Base-by-base conservation (phyloP, 1,140 invertebrate genomes). In the Catajapyx aquilonaris region DNA sequence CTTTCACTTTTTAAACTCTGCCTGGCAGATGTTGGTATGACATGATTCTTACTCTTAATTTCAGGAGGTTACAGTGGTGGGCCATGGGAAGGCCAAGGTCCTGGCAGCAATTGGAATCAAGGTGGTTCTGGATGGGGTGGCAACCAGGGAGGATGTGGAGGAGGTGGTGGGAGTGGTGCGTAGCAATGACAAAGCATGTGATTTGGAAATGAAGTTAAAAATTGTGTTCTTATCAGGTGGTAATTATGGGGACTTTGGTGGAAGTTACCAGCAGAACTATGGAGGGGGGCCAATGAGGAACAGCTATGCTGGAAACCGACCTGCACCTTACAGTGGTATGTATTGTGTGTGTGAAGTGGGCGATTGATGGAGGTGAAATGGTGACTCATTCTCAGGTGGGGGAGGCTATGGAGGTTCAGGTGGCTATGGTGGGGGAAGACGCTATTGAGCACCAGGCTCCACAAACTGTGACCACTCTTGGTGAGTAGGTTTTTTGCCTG, bases 51-150 rank as follows among this genome's bases (percentile, higher is more conserved):
- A n/a, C n/a, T n/a, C n/a, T n/a, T n/a, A n/a, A n/a, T 80, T 79
- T 46, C 76, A 81, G 43, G 76, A 81, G 49, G 67, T 22, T 79
- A 73, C 44, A 64, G 72, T 7, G 74, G 73, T 20, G 74, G 75
- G 1, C 72, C 72, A 31, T 30, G 43, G 38, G 10, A 34, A 34
- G 23, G 38, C 30, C 19, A 39, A 20, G 28, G 43, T 25, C 31
- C 41, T n/a, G 35, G 34, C 25, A 28, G 37, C 16, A 38, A 23
- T 10, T 30, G 15, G 10, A 28, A 37, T 31, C 22, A 37, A 31
- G 41, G 39, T 22, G 40, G 40, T 20, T 28, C 28, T 11, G 23
- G 42, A 10, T 23, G 23, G 13, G 43, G 39, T 31, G 42, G 40
- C 33, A 38, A 41, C 20, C 40, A 41, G 20, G 44, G 46, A 34